Evolutionary conservation across 35 echinoderm and acorn worm genomes (phyloP).

Genomic region (Acanthaster planci): DNA sequence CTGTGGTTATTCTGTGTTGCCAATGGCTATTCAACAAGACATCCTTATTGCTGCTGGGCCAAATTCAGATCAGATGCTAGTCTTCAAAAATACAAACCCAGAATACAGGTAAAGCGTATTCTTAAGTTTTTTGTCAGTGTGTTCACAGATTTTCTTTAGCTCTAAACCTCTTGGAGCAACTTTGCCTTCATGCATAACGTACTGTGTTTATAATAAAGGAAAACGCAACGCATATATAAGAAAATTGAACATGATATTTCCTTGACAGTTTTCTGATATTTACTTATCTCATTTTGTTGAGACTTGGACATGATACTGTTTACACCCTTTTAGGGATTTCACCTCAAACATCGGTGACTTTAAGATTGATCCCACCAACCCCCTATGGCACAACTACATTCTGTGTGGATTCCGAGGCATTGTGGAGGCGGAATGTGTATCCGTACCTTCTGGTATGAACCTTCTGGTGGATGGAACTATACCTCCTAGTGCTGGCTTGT

Average conservation of each 20-base stretch:
- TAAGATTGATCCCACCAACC: constrained; percentile 57
- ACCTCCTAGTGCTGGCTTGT: constrained; percentile 79
- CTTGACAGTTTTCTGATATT: background rate
- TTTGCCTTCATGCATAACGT: no score
- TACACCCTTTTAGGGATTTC: constrained; percentile 42
- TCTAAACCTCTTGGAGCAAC: no score
- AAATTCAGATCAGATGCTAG: constrained; percentile 46
- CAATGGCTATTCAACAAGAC: constrained; percentile 98
- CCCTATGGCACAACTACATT: constrained; percentile 86
- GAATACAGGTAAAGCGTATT: constrained; percentile 56
- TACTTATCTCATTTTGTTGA: background rate
- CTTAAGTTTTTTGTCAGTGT: no score
- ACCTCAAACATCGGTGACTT: constrained; percentile 42
- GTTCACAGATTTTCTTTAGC: no score
- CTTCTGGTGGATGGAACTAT: constrained; percentile 63
- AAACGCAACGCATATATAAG: no score
- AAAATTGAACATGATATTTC: no score
- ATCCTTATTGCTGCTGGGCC: constrained; percentile 78
- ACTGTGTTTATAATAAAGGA: no score
- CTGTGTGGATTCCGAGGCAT: constrained; percentile 89
- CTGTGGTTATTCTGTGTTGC: constrained; percentile 94
- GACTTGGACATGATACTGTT: background rate
- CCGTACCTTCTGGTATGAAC: constrained; percentile 60
- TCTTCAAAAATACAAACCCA: constrained; percentile 59
- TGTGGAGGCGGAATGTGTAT: constrained; percentile 49